phyloP scores from a whole-genome alignment of 1,140 invertebrate genomes.

The Ceratina japonica region DNA sequence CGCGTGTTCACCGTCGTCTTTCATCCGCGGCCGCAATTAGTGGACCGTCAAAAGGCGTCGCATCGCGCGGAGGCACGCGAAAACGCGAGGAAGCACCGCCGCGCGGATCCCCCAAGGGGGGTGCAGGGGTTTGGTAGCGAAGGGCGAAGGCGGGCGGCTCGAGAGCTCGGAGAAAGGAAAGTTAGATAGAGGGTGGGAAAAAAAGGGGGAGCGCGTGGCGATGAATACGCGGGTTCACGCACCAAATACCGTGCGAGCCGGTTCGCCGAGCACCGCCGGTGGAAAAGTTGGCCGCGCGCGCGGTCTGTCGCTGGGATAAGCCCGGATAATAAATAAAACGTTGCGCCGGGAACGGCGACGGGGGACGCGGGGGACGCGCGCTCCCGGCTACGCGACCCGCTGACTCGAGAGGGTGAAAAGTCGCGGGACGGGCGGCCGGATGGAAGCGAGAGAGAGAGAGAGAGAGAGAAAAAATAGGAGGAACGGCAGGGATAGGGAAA shows the following conservation, averaged over 20 bases:
- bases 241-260: constrained; percentile 60
- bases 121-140: no score
- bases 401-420: constrained; percentile 60
- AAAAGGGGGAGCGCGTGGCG: constrained; percentile 14
- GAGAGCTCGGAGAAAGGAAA: neutral
- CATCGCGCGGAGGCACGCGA: neutral
- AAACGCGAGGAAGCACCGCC: neutral
- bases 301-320: constrained; percentile 52
- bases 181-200: neutral
- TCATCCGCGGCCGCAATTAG: constrained; percentile 49
- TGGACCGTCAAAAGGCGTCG: constrained; percentile 43
- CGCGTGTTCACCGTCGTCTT: constrained; percentile 14
- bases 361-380: constrained; percentile 35
- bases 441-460: constrained; percentile 28
- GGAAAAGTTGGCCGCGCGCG: constrained; percentile 50
- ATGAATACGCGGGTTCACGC: constrained; percentile 69
- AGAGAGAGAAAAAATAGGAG: neutral
- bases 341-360: constrained; percentile 14
- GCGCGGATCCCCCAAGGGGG: neutral
- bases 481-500: constrained; percentile 29
- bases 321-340: constrained; percentile 72
- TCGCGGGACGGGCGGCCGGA: constrained; percentile 19
- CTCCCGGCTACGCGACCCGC: constrained; percentile 46
- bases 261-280: constrained; percentile 36
- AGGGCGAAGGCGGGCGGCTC: no score